A percentile compares a stretch with the other conserved stretches of the same genome.
phyloP scores from a whole-genome alignment of 2,888 invertebrate species.

The Harpalus rubripes region DNA sequence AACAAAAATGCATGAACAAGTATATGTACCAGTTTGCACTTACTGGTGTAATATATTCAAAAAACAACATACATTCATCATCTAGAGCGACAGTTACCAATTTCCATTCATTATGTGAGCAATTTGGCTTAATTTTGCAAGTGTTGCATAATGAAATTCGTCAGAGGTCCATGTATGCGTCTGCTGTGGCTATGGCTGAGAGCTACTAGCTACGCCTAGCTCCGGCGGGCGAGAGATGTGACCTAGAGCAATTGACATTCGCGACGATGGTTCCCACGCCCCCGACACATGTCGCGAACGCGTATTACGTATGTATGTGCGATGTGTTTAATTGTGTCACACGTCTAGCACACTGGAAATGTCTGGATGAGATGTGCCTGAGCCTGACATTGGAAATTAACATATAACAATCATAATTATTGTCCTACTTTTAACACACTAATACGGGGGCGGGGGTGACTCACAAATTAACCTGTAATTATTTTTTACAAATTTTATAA shows the following conservation, averaged over 20 bases:
- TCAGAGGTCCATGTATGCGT: conserved; percentile 22
- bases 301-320: conserved; percentile 47
- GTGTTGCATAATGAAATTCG: conserved; percentile 62
- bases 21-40: not conserved
- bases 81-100: conserved; percentile 52
- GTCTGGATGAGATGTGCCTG: conserved; percentile 34
- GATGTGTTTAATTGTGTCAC: conserved; percentile 52
- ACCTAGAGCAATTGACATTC: conserved; percentile 62
- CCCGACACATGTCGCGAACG: conserved; percentile 20
- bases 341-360: conserved; percentile 41
- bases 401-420: not conserved
- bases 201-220: no score
- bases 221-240: conserved; percentile 26
- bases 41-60: conserved; percentile 36
- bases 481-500: no score
- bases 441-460: no score
- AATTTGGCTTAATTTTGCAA: conserved; percentile 65
- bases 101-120: conserved; percentile 60
- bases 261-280: conserved; percentile 55
- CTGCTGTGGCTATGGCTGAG: conserved; percentile 6
- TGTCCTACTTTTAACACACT: not conserved
- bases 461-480: no score
- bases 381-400: conserved; percentile 37
- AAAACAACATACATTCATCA: conserved; percentile 60
- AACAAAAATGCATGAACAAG: no score